Base-by-base conservation (phyloP, 2,113 vertebrate genomes). In the Acrocephalus arundinaceus region DNA sequence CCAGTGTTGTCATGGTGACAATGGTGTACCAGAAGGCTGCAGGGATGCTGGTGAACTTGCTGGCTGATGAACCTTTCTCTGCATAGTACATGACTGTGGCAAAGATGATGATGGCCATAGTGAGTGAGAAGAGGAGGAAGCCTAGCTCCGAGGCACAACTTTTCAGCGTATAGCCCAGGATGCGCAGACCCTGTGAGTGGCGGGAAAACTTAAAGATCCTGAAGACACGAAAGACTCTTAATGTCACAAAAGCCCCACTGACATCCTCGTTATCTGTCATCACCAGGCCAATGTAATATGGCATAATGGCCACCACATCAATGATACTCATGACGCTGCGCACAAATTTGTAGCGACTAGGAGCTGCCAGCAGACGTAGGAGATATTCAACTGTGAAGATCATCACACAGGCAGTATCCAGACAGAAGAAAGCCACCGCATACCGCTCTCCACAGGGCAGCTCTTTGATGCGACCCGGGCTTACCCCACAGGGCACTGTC, bases 11-110 rank as follows among this genome's bases (percentile, higher is more conserved):
- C 99, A 99, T 99, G 98, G 99, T 99, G 97, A 99, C 99, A 27
- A 99, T 99, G 97, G 99, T 99, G 98, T 99, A 99, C 99, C 99
- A 99, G 98, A 99, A 99, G 92, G 99, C 98, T 2, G 99, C 99
- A 5, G 99, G 99, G 95, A 99, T 99, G 97, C 99, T 99, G 97
- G 99, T 99, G 98, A 99, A 99, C 98, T 99, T 99, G 99, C 97
- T 99, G 94, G 98, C 98, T 12, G 98, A 97, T 62, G 99, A 99
- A 20, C 99, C 99, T 78, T 99, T 99, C 98, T 99, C 99, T 2
- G 99, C 99, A 87, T 99, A 99, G 98, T 99, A 99, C 99, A 99
- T 99, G 85, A 99, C 99, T 4, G 99, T 99, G 76, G 99, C 99
- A 92, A 99, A 99, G 97, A 99, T 99, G 96, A 99, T 99, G 98